Conservation (phyloP, 2,888 invertebrate genomes). For the Agrotis puta region DNA sequence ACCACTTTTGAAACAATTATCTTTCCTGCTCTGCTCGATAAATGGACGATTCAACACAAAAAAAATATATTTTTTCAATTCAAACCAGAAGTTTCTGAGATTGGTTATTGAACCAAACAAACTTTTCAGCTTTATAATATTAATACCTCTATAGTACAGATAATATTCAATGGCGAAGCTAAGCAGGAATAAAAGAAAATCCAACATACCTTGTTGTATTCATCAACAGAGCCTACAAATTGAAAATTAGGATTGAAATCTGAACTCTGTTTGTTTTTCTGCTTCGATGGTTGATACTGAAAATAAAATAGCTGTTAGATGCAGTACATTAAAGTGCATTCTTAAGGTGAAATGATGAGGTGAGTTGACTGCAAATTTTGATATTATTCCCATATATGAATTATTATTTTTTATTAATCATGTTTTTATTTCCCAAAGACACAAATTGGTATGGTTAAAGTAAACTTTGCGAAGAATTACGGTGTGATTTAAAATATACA, state of each 20-base stretch:
- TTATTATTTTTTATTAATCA: background rate
- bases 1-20: no score
- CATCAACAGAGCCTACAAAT: slow-evolving; percentile 94
- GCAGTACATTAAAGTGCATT: background rate
- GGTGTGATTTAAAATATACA: slow-evolving; percentile 42
- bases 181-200: no score
- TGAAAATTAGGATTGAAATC: slow-evolving; percentile 96
- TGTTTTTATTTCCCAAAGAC: background rate
- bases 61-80: no score
- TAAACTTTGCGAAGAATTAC: background rate
- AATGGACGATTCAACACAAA: no score
- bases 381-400: background rate
- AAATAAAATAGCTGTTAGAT: slow-evolving; percentile 64
- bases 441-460: background rate
- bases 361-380: background rate
- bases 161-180: no score
- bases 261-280: slow-evolving; percentile 93
- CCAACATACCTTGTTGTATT: slow-evolving; percentile 92
- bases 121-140: no score
- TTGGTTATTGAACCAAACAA: no score
- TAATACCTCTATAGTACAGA: no score
- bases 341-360: no score
- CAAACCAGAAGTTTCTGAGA: no score
- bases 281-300: slow-evolving; percentile 96
- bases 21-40: no score